Base-by-base conservation (phyloP, 2,113 vertebrate genomes). In the Takifugu bimaculatus region DNA sequence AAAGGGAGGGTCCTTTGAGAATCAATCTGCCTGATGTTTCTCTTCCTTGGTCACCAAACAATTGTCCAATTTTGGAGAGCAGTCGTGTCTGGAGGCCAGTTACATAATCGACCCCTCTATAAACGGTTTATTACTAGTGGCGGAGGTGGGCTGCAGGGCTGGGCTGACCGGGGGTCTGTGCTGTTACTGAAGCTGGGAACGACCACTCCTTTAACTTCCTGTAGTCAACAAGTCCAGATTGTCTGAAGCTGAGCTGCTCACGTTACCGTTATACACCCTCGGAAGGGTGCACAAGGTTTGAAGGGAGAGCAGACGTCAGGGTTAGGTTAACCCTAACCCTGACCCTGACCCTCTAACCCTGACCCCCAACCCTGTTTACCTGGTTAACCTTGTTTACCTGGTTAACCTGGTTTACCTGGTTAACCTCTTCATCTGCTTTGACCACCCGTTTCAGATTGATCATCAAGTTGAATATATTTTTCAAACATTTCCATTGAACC, bases 141-240 rank as follows among this genome's bases (percentile, higher is more conserved):
- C 74, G 62, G 69, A 85, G 88, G 90, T 92, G 87, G 90, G 91
- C 79, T 25, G 83, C 27, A 35, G 79, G 86, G 87, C 78, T 76
- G 78, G 85, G 86, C 86, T 72, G 72, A 54, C 79, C 75, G 54
- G 62, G 68, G 85, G 80, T 70, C 72, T 1, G 72, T 91, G 88
- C 92, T 89, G 88, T 88, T 70, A 84, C 79, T 69, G 25, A 63
- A 68, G 78, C 43, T 74, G 45, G 5, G 45, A n/a, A 68, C 81
- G 78, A 82, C 90, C 89, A 81, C 91, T 90, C 90, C 90, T 88
- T 76, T 51, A 58, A 82, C 89, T 88, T 92, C 89, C 91, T 91
- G 89, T 89, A 72, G 62, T 68, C 81, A 91, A 92, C 86, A 89
- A 87, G 87, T 81, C 73, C 60, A 67, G 70, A 81, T 82, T 87